These are phyloP conservation scores for Psylliodes chrysocephalus DNA, from an alignment of 2,888 invertebrate genomes.

Conservation along the genomic window DNA sequence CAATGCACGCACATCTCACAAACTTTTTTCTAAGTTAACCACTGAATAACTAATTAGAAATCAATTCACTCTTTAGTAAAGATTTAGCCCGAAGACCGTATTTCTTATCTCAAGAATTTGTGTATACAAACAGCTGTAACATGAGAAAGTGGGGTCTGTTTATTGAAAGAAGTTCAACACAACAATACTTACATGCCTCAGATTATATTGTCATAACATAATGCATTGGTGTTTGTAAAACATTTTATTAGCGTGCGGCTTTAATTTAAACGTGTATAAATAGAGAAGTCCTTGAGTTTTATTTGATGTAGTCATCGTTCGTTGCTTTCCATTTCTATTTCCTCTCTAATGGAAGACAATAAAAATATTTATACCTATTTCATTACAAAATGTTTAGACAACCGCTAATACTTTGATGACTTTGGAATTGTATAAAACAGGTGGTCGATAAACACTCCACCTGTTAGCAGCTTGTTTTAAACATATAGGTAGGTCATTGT, in stretches of 20 bases:
- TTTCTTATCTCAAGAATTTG: slow-evolving; percentile 34
- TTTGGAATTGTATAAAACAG: slow-evolving; percentile 29
- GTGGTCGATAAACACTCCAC: slow-evolving; percentile 15
- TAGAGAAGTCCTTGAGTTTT: slow-evolving; percentile 52
- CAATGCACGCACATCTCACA: not conserved
- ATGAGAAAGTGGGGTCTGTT: slow-evolving; percentile 12
- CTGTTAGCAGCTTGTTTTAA: slow-evolving; percentile 8
- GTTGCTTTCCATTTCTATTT: slow-evolving; percentile 7
- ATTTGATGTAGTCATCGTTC: slow-evolving; percentile 32
- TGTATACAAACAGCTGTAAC: slow-evolving; percentile 31
- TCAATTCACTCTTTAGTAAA: not conserved
- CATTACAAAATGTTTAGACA: slow-evolving; percentile 24
- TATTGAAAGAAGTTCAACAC: slow-evolving; percentile 21
- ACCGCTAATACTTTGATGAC: slow-evolving; percentile 22
- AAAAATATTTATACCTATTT: slow-evolving; percentile 38
- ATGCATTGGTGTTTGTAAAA: slow-evolving; percentile 31
- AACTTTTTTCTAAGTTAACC: not conserved
- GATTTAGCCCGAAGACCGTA: slow-evolving; percentile 2
- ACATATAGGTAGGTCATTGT: not conserved
- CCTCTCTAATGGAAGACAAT: slow-evolving; percentile 28
- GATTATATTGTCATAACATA: slow-evolving; percentile 46
- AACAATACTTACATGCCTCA: slow-evolving; percentile 44
- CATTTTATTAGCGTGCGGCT: slow-evolving; percentile 30
- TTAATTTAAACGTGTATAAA: slow-evolving; percentile 45
- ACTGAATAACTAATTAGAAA: not conserved